These are phyloP conservation scores for Leptinotarsa texana DNA, from an alignment of 1,140 invertebrate species.

Conservation along the genomic window DNA sequence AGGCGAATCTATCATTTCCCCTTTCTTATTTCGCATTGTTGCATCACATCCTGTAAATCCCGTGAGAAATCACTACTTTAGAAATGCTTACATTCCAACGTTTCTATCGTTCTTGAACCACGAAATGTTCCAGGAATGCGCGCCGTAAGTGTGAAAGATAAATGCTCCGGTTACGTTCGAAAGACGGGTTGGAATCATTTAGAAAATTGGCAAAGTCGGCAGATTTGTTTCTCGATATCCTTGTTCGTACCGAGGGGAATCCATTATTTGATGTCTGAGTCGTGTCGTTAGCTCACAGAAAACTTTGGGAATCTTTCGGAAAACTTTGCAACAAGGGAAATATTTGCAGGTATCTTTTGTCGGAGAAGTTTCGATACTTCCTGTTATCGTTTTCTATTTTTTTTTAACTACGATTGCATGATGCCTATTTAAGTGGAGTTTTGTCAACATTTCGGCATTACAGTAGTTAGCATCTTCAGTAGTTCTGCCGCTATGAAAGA, in stretches of 20 bases:
- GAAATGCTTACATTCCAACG: slow-evolving; percentile 1
- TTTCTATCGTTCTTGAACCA: slow-evolving; percentile 1
- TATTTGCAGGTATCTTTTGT: too few relatives aligned
- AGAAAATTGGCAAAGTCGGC: slow-evolving; percentile 22
- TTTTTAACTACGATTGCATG: too few relatives aligned
- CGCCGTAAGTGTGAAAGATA: slow-evolving; percentile 18
- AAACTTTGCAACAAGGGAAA: too few relatives aligned
- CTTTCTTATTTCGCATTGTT: not conserved
- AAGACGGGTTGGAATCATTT: slow-evolving; percentile 20
- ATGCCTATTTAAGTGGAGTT: too few relatives aligned
- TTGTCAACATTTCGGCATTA: too few relatives aligned
- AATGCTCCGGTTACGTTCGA: slow-evolving; percentile 17
- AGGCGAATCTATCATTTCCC: not conserved
- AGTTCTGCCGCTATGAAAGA: too few relatives aligned
- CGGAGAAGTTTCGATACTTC: too few relatives aligned
- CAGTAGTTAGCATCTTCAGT: too few relatives aligned
- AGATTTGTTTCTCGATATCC: slow-evolving; percentile 24
- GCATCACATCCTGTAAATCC: not conserved
- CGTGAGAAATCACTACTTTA: slow-evolving; percentile 1
- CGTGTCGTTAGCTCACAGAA: too few relatives aligned
- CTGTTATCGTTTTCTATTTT: too few relatives aligned
- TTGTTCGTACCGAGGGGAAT: not conserved
- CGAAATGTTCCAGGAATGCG: not conserved
- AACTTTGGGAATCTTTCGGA: too few relatives aligned
- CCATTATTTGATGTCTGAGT: not conserved